Evolutionary conservation across 2,888 invertebrate species (phyloP).

Genomic region (Sphaerophoria taeniata): DNA sequence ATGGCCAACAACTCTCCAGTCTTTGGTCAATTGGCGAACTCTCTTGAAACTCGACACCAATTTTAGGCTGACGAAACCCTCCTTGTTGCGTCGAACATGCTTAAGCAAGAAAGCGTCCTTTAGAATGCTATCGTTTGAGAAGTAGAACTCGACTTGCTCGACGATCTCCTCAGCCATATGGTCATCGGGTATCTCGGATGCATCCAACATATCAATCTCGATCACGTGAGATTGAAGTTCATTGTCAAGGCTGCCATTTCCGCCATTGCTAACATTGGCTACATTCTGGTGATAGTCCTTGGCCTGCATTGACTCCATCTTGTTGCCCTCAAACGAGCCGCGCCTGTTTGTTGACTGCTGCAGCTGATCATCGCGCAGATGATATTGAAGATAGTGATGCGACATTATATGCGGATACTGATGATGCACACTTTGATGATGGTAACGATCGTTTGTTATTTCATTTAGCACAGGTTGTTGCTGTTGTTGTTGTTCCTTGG

Average conservation of each 20-base stretch:
- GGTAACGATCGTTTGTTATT: slow-evolving; percentile 62
- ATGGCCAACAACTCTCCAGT: slow-evolving; percentile 96
- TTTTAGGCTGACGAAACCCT: slow-evolving; percentile 97
- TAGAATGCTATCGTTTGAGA: slow-evolving; percentile 96
- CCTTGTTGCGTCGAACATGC: slow-evolving; percentile 96
- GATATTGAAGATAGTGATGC: slow-evolving; percentile 78
- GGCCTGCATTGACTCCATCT: slow-evolving; percentile 52
- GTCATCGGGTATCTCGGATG: slow-evolving; percentile 86
- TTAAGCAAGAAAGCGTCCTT: slow-evolving; percentile 98
- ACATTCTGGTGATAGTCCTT: slow-evolving; percentile 58
- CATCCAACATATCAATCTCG: slow-evolving; percentile 80
- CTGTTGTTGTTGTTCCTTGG: slow-evolving; percentile 64
- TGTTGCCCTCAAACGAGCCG: slow-evolving; percentile 61
- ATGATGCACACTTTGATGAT: slow-evolving; percentile 60
- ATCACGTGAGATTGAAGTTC: slow-evolving; percentile 73
- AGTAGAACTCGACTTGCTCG: slow-evolving; percentile 96
- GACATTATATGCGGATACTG: slow-evolving; percentile 61
- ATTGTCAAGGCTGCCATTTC: slow-evolving; percentile 59
- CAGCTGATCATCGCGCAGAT: slow-evolving; percentile 76
- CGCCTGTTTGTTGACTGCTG: slow-evolving; percentile 69
- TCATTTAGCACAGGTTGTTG: slow-evolving; percentile 64
- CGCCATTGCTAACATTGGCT: neutral
- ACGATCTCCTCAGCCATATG: slow-evolving; percentile 91
- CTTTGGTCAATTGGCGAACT: slow-evolving; percentile 96
- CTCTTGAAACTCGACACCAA: slow-evolving; percentile 97